These are phyloP conservation scores for Troides helena DNA, from an alignment of 2,888 invertebrate species.

Conservation along the genomic window DNA sequence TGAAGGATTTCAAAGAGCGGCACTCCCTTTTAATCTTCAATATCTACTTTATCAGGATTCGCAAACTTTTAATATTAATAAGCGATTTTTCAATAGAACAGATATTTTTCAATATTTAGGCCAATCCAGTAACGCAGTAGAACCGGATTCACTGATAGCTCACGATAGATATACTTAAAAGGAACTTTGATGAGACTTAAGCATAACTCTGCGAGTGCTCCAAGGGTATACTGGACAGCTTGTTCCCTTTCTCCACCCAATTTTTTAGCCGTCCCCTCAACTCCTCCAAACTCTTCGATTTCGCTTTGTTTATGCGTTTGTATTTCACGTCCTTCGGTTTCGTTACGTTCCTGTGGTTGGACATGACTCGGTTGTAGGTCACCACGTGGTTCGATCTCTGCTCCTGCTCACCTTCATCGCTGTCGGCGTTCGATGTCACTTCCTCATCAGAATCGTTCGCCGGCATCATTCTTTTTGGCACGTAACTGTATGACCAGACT, in stretches of 20 bases:
- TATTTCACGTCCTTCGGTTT: slow-evolving; percentile 95
- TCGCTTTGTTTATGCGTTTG: slow-evolving; percentile 93
- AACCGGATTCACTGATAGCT: slow-evolving; percentile 2
- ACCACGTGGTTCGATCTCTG: slow-evolving; percentile 81
- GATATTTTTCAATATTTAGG: background rate
- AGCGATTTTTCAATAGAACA: slow-evolving; percentile 1
- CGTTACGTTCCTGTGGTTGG: slow-evolving; percentile 92
- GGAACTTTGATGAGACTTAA: slow-evolving; percentile 62
- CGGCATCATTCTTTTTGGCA: slow-evolving; percentile 74
- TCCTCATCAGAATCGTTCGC: slow-evolving; percentile 70
- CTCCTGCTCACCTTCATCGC: slow-evolving; percentile 66
- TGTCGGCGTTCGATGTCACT: slow-evolving; percentile 66
- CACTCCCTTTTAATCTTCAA: background rate
- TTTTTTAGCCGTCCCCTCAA: slow-evolving; percentile 89
- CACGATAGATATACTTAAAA: slow-evolving; percentile 33
- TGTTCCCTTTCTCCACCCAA: slow-evolving; percentile 90
- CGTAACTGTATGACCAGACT: slow-evolving; percentile 74
- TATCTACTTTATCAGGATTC: background rate
- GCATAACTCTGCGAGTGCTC: slow-evolving; percentile 85
- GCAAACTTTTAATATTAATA: slow-evolving; percentile 2
- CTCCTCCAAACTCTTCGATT: slow-evolving; percentile 93
- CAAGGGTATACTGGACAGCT: slow-evolving; percentile 83
- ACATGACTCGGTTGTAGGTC: slow-evolving; percentile 92
- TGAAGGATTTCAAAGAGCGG: background rate
- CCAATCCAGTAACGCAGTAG: background rate